Base-by-base conservation (phyloP, 2,113 vertebrate genomes). In the Eolophus roseicapilla region DNA sequence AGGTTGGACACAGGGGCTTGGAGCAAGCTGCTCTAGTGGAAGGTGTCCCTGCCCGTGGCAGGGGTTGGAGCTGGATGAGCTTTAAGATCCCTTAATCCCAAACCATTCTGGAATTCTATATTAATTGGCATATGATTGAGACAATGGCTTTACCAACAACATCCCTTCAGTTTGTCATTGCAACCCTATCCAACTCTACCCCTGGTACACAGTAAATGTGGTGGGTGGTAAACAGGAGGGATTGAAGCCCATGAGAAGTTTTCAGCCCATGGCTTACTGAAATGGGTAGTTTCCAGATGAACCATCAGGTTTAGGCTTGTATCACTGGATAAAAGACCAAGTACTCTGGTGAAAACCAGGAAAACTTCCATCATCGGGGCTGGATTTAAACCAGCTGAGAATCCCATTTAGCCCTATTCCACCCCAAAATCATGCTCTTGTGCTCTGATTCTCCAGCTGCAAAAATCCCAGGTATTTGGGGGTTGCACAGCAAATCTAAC, bases 351-450 rank as follows among this genome's bases (percentile, higher is more conserved):
- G 50, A 41, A 52, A 78, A 53, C 17, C 20, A 17, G 63, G 52
- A 47, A 10, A 41, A 41, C 47, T 15, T 43, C 39, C 35, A 25
- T 27, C 59, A 50, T 10, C 25, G 10, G 46, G 50, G 50, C 28
- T 76, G 57, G 44, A 67, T 75, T 78, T 59, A 63, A 69, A 69
- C 9, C 43, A 65, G 23, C 31, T 41, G 55, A 75, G 63, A 67
- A 73, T 31, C 37, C 67, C 46, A 44, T 43, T 59, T 53, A 23
- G 33, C 10, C 4, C 8, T 9, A 6, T 16, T 55, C 20, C 9
- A 28, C 21, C 27, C 37, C 24, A 8, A 39, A 93, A 41, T 33
- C 25, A 18, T 0, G 1, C 9, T 5, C 28, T 33, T 1, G 0
- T 17, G 5, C 57, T 62, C 57, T 0, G 1, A 37, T 41, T 35